Conservation (phyloP, 1,140 invertebrate genomes). For the Eupeodes corollae region DNA sequence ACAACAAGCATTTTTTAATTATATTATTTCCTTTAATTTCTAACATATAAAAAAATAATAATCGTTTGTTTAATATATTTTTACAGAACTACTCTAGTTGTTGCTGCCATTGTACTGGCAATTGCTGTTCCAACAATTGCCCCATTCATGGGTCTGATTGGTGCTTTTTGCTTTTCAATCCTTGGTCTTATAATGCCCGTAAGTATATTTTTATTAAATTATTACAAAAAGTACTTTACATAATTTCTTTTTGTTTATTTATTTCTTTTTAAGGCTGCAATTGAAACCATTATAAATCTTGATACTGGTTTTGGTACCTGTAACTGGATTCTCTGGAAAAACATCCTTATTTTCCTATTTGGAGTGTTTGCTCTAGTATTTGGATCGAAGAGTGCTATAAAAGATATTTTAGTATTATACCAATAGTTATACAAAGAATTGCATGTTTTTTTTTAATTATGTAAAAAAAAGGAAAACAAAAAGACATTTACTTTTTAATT, state of each 20-base stretch:
- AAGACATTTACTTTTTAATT: too few species aligned
- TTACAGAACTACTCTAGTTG: conserved; percentile 43
- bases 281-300: conserved; percentile 29
- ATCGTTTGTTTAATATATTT: background rate
- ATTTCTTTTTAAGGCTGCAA: conserved; percentile 17
- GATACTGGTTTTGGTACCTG: conserved; percentile 56
- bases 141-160: conserved; percentile 85
- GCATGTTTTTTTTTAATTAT: too few species aligned
- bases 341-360: conserved; percentile 58
- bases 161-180: conserved; percentile 87
- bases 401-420: conserved; percentile 50
- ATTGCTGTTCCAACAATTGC: conserved; percentile 78
- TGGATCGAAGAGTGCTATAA: conserved; percentile 63
- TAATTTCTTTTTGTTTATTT: background rate
- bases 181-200: conserved; percentile 83
- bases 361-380: conserved; percentile 66
- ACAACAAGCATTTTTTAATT: too few species aligned
- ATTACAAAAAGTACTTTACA: too few species aligned
- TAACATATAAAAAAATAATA: too few species aligned
- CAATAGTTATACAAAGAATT: too few species aligned
- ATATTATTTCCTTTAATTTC: too few species aligned
- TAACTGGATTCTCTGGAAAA: conserved; percentile 67
- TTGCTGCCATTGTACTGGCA: conserved; percentile 63
- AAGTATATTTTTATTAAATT: conserved; percentile 9
- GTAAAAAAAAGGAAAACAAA: too few species aligned